Evolutionary conservation across 2,113 vertebrate species (phyloP).

Genomic region (Chascanopsetta lugubris): DNA sequence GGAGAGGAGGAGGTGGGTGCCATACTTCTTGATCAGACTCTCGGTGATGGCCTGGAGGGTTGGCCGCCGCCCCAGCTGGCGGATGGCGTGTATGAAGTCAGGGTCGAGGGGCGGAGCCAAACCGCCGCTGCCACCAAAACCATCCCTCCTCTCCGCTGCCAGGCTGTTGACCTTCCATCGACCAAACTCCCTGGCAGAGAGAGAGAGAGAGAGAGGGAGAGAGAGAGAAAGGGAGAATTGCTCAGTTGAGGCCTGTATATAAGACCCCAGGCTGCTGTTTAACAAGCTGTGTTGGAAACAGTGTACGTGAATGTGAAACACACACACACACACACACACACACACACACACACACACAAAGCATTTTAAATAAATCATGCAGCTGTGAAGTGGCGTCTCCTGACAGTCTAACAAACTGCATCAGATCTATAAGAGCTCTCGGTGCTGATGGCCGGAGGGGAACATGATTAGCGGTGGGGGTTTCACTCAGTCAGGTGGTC

Average conservation of each 20-base stretch:
- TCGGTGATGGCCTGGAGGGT: slow-evolving; percentile 81
- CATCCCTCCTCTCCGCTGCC: slow-evolving; percentile 79
- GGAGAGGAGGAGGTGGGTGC: slow-evolving; percentile 82
- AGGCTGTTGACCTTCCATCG: slow-evolving; percentile 88
- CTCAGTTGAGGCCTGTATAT: slow-evolving; percentile 3
- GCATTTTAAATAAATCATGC: background rate
- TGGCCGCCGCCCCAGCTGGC: slow-evolving; percentile 82
- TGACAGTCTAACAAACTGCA: background rate
- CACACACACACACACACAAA: background rate
- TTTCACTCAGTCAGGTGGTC: background rate
- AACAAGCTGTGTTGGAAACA: slow-evolving; percentile 23
- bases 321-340: background rate
- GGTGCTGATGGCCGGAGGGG: background rate
- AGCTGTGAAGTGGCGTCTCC: background rate
- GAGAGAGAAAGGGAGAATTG: background rate
- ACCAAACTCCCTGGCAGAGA: slow-evolving; percentile 82
- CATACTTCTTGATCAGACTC: slow-evolving; percentile 85
- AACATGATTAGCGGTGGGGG: background rate
- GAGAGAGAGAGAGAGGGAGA: background rate
- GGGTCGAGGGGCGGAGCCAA: slow-evolving; percentile 80
- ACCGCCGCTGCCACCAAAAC: slow-evolving; percentile 60
- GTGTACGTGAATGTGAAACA: background rate
- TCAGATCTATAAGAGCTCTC: background rate
- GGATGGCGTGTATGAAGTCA: slow-evolving; percentile 81
- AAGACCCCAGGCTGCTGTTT: slow-evolving; percentile 13